Base-by-base conservation (phyloP, 2,888 invertebrate genomes). In the Eurytoma adleriae region DNA sequence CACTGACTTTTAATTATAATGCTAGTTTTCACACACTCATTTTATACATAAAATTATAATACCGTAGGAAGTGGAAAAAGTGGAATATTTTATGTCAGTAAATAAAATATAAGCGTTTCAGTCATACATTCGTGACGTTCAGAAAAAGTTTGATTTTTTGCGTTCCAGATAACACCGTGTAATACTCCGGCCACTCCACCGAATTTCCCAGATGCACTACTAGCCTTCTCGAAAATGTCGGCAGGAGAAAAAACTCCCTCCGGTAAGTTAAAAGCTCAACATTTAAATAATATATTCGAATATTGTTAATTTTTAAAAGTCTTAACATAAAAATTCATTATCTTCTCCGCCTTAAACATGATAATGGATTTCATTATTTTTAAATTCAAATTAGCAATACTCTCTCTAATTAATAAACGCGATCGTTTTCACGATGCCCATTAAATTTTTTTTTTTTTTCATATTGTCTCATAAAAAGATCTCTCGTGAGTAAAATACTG, bases 111-210 rank as follows among this genome's bases (percentile, higher is more conserved):
- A 77, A 77, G 16, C n/a, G 30, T 56, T 14, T 10, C 7, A 10
- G n/a, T 14, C 20, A 52, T 54, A 16, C 48, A 68, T 73, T 67
- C 78, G 20, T 61, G 72, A 71, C 50, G 59, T 67, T 72, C 67
- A 61, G n/a, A 78, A 48, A 12, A 52, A 71, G 57, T 68, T 18
- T 40, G n/a, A 72, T 54, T 70, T 69, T 79, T 52, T 78, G 74
- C 76, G 82, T 92, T 85, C 91, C 93, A 97, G 91, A 96, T 96
- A 93, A 97, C 97, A 71, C 98, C 97, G 24, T 97, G 97, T 87
- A 98, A 98, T 91, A 98, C 97, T 79, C 98, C 98, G 73, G 97
- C 97, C 71, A 98, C 98, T 68, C 98, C 97, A 67, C 97, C 98
- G 52, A 97, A 97, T 91, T 98, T 98, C 89, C 97, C 97, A 3